Evolutionary conservation across 2,113 vertebrate genomes (phyloP), one percentile per base, ranked within the genome.

Genomic region (Urocynchramus pylzowi): DNA sequence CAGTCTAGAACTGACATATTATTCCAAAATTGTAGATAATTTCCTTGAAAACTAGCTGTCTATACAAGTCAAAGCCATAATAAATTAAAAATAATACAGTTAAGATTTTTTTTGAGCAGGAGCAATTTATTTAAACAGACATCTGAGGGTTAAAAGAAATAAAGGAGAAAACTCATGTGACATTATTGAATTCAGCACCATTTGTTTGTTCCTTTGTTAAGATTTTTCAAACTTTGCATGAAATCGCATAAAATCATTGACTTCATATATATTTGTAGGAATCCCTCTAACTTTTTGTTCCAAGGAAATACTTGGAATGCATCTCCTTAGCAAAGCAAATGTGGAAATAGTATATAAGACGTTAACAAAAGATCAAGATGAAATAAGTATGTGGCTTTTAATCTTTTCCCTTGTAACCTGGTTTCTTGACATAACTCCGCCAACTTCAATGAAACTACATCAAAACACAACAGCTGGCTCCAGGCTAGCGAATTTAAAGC

Each of bases 381-480:
- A 77, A 86, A 49, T 41, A 74, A 90, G 7, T 52, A 52, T 9
- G 0, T 35, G 39, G 10, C 16, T 31, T 89, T 90, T 90, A 75
- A 90, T 93, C 39, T 83, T 95, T 35, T 83, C 57, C 50, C 79
- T 77, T 45, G 33, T 74, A 90, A 75, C 47, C n/a, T 68, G 52
- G 6, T 86, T 90, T 84, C 28, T 52, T 86, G 60, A 69, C 53
- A 88, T 39, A 80, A 47, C 47, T 84, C 33, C 33, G 7, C 17
- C 35, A 50, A 64, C 68, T 95, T 83, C 71, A 94, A 5, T 45
- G 83, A 28, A 89, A 91, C n/a, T 53, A 78, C 76, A 92, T 71
- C 83, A 95, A 93, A 90, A 89, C 17, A 81, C 37, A 95, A 57
- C 60, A 90, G 20, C 24, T 96, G 83, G 47, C 87, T 92, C 49